These are phyloP conservation scores for Mus musculus DNA, from an alignment of 2,113 vertebrate species.

Conservation along the genomic window GRCm39 chr1:63685001-63685500, in stretches of 20 bases:
- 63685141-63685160: not conserved
- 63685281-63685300: not conserved
- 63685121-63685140: not conserved
- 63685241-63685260: not conserved
- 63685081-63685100: not conserved
- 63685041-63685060: conserved; percentile 9
- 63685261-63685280: not conserved
- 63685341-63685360: not conserved
- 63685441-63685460: conserved; percentile 10
- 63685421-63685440: not conserved
- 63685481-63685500: not conserved
- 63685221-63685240: not conserved
- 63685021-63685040: not conserved
- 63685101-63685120: not conserved
- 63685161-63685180: not conserved
- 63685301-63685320: conserved; percentile 28
- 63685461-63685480: not conserved
- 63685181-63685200: not conserved
- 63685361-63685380: not conserved
- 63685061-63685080: not conserved
- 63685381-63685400: not conserved
- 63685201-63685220: not conserved
- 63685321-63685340: not conserved
- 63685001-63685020: not conserved
- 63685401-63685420: not conserved